Percentiles rank a stretch among this genome's conserved stretches.
Conservation (phyloP, 37 sponge, comb jelly and placozoan genomes). For the Aphrocallistes beatrix region DNA sequence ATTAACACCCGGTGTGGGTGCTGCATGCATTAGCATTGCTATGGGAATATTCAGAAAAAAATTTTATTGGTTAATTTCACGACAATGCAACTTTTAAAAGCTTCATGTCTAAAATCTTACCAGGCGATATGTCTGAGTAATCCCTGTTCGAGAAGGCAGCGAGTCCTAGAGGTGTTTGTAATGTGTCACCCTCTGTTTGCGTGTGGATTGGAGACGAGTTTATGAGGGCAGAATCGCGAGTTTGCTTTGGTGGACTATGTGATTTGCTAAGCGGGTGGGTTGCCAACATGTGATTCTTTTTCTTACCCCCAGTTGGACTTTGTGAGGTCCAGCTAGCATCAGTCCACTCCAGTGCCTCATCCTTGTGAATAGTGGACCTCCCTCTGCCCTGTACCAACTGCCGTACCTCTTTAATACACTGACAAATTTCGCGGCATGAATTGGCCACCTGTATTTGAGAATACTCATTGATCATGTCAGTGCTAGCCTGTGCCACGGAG, state of each 20-base stretch:
- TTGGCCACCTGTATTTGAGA: conserved; percentile 2
- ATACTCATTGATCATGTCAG: neutral
- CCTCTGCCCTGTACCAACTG: conserved; percentile 5
- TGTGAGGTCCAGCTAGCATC: conserved; percentile 8
- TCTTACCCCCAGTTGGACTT: neutral
- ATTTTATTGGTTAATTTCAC: too few species aligned
- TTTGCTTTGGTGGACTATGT: neutral
- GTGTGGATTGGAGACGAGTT: neutral
- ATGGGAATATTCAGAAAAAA: too few species aligned
- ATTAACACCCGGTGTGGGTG: too few species aligned
- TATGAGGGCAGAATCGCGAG: neutral
- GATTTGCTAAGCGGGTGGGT: conserved; percentile 15
- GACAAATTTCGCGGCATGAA: neutral
- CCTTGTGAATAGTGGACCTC: neutral
- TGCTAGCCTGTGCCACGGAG: neutral
- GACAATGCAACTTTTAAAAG: too few species aligned
- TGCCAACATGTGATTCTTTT: neutral
- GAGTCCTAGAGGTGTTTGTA: neutral
- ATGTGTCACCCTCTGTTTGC: neutral
- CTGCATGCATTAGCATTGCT: too few species aligned
- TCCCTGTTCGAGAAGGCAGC: too few species aligned
- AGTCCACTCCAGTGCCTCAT: conserved; percentile 11
- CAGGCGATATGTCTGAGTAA: too few species aligned
- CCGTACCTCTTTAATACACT: neutral
- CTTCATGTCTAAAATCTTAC: too few species aligned